Evolutionary conservation across 2,888 invertebrate species (phyloP), one percentile per base, ranked within the genome.

Genomic region (Rambutsinella grinnellia): DNA sequence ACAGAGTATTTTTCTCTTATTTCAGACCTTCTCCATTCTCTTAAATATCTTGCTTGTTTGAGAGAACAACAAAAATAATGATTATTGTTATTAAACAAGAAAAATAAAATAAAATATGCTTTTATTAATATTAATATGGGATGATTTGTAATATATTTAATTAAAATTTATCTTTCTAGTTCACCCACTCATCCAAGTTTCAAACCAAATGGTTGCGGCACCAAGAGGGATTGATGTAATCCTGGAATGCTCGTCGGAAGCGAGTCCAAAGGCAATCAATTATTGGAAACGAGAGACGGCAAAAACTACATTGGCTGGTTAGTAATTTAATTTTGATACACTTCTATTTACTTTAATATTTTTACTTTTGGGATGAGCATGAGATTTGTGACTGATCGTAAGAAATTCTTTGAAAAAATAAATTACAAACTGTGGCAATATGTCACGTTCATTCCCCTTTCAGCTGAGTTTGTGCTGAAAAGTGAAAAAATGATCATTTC

Each of bases 251-350:
- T 93, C 93, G 87, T 95, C 95, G 75, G 96, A 96, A 87, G 95
- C 96, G 71, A 95, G 95, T 71, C 95, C 95, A 46, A 95, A 94
- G 88, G 94, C 95, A 86, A 95, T 96, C 89, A 95, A 95, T 90
- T 75, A 76, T 53, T 79, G 79, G 79, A 79, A 57, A 23, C 62
- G 76, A 15, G 70, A 71, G 46, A 67, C 67, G 26, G n/a, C n/a
- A n/a, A n/a, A n/a, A n/a, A n/a, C n/a, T n/a, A n/a, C n/a, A n/a
- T n/a, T n/a, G n/a, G n/a, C n/a, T n/a, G 76, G 76, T 79, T 71
- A 71, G 71, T 47, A 47, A 46, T n/a, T n/a, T n/a, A n/a, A n/a
- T n/a, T n/a, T n/a, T n/a, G n/a, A n/a, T n/a, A n/a, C 5, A 36
- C 13, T 36, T 36, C 5, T 36, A 8, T 36, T 36, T 36, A 36